These are phyloP conservation scores for Numida meleagris DNA, from an alignment of 2,113 vertebrate genomes.

Conservation along the genomic window DNA sequence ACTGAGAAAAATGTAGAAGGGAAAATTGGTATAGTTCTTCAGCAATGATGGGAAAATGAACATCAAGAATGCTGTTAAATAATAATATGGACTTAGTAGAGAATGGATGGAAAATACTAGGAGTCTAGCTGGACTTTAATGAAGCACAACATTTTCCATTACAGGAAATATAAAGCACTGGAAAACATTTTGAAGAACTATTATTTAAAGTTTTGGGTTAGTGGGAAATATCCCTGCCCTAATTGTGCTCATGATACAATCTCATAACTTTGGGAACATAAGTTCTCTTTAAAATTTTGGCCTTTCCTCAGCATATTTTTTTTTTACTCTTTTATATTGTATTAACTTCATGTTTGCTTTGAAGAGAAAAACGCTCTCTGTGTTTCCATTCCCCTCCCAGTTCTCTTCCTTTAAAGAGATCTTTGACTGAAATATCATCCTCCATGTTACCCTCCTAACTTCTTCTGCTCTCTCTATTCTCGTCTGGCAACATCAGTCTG, in stretches of 20 bases:
- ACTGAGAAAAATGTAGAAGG: neutral
- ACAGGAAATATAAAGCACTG: conserved; percentile 36
- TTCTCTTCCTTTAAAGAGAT: conserved; percentile 1
- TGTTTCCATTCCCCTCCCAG: conserved; percentile 17
- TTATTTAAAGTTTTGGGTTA: conserved; percentile 48
- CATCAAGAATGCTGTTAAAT: conserved; percentile 48
- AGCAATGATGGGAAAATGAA: conserved; percentile 26
- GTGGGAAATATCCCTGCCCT: conserved; percentile 25
- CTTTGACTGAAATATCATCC: conserved; percentile 5
- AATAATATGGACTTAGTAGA: conserved; percentile 17
- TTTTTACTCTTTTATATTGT: neutral
- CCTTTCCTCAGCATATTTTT: neutral
- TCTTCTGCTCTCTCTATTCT: conserved; percentile 6
- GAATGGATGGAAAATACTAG: conserved; percentile 38
- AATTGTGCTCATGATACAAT: conserved; percentile 30
- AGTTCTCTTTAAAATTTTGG: conserved; percentile 31
- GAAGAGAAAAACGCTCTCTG: neutral
- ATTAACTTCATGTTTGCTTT: conserved; percentile 38
- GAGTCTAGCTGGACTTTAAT: neutral
- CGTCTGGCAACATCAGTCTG: neutral
- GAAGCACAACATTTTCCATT: conserved; percentile 58
- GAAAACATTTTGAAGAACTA: conserved; percentile 55
- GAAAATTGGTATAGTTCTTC: conserved; percentile 28
- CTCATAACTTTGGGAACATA: conserved; percentile 41
- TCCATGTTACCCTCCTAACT: neutral